Conservation (phyloP, 2,888 invertebrate species). For the Microchrysa polita region DNA sequence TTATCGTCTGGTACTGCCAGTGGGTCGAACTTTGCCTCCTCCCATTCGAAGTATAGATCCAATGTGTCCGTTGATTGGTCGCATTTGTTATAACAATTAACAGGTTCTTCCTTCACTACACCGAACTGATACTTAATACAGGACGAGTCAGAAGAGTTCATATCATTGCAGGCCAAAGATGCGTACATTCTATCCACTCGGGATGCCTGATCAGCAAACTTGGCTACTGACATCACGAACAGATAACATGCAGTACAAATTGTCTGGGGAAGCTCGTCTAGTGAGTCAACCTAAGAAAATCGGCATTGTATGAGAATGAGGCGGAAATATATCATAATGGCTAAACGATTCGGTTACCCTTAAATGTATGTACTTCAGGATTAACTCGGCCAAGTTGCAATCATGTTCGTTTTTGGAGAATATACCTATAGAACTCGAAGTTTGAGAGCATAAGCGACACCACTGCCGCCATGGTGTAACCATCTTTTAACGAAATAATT, state of each 20-base stretch:
- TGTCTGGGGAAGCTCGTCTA: conserved; percentile 57
- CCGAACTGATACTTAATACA: not conserved
- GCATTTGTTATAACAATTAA: not conserved
- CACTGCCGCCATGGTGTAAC: conserved; percentile 49
- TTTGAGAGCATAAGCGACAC: conserved; percentile 50
- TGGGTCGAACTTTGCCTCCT: too few relatives aligned
- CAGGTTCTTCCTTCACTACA: not conserved
- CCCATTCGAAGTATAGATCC: too few relatives aligned
- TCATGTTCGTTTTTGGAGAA: conserved; percentile 47
- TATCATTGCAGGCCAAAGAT: conserved; percentile 53
- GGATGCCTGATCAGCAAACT: conserved; percentile 57
- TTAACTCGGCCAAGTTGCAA: conserved; percentile 39
- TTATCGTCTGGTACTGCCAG: too few relatives aligned
- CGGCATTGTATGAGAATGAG: too few relatives aligned
- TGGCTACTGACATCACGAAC: conserved; percentile 55
- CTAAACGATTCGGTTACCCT: conserved; percentile 26
- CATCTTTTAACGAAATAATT: conserved; percentile 34
- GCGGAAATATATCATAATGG: not conserved
- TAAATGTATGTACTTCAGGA: conserved; percentile 46
- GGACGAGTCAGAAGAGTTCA: not conserved
- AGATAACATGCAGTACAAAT: conserved; percentile 57
- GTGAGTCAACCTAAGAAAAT: not conserved
- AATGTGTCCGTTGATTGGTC: too few relatives aligned
- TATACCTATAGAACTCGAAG: conserved; percentile 42
- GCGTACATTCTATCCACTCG: conserved; percentile 59